Evolutionary conservation across 2,797 vertebrate genomes (phyloP).

Genomic region (Smutsia gigantea): DNA sequence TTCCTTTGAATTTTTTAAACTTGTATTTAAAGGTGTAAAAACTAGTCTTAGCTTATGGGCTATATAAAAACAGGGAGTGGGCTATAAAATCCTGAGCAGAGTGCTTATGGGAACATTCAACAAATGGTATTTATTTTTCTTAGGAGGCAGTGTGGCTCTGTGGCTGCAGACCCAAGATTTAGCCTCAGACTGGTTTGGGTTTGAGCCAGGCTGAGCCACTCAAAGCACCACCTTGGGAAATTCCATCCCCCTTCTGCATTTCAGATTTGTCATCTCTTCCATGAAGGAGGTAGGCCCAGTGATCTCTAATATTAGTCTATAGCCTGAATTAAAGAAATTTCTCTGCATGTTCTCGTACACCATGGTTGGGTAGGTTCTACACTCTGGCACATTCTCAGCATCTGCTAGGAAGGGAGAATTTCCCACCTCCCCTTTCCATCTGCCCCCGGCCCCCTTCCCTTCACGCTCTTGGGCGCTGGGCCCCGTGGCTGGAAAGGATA

Average conservation of each 20-base stretch:
- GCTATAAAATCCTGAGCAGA: not conserved
- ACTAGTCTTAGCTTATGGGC: not conserved
- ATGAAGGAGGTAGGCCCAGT: not conserved
- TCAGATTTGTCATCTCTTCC: not conserved
- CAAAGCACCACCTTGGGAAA: not conserved
- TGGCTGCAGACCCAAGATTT: not conserved
- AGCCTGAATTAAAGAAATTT: not conserved
- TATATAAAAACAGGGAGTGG: not conserved
- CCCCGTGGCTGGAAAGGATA: not conserved
- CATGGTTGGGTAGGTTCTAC: not conserved
- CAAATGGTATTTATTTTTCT: not conserved
- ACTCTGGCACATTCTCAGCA: not conserved
- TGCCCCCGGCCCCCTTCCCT: not conserved
- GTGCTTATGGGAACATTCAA: not conserved
- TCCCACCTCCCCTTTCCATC: too few relatives aligned
- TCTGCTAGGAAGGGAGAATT: not conserved
- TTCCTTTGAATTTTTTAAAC: not conserved
- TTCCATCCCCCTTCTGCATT: not conserved
- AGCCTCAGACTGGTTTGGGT: not conserved
- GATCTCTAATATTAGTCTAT: not conserved
- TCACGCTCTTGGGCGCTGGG: not conserved
- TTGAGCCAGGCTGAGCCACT: not conserved
- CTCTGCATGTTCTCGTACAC: not conserved
- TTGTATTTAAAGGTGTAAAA: not conserved
- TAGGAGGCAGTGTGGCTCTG: not conserved